Base-by-base conservation (phyloP, 2,113 vertebrate species). In the Lipotes vexillifer region DNA sequence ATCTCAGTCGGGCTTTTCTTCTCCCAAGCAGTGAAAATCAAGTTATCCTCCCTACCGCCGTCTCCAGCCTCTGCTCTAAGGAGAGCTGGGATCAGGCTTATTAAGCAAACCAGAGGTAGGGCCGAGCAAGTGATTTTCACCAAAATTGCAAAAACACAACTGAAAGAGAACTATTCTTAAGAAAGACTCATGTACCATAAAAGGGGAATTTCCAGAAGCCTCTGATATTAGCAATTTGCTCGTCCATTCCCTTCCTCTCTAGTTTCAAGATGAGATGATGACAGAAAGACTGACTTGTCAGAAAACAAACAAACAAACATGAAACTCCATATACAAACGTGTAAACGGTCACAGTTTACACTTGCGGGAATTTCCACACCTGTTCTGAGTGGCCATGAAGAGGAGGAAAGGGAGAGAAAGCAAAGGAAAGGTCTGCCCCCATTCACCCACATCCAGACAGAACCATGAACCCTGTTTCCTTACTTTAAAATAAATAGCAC, bases 161-260 rank as follows among this genome's bases (percentile, higher is more conserved):
- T 96, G 87, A 98, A 98, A 98, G 92, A 97, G 95, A 95, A 96
- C 98, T 98, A 97, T 98, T 98, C 98, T 96, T 97, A 96, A 98
- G 97, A 11, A 84, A 98, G 95, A 98, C 84, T 65, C 87, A 59
- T 66, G 96, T 88, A 98, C 82, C 97, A 98, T 97, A 98, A 98
- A 98, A 98, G 98, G 99, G 99, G 99, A 98, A 98, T 99, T 99
- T 99, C 99, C 99, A 99, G 98, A 97, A 95, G 97, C 96, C 94
- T 98, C 98, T 98, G 98, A 97, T 98, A 98, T 98, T 98, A 99
- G 98, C 97, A 97, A 87, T 98, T 98, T 92, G 96, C 96, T 98
- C 98, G 97, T 98, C 98, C 97, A 98, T 98, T 99, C 98, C 98
- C 98, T 98, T 98, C 98, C 98, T 98, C 98, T 99, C 98, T 98